phyloP scores from a whole-genome alignment of 92 coral and sea anemone species.

The Umimayanthus chanpuru region DNA sequence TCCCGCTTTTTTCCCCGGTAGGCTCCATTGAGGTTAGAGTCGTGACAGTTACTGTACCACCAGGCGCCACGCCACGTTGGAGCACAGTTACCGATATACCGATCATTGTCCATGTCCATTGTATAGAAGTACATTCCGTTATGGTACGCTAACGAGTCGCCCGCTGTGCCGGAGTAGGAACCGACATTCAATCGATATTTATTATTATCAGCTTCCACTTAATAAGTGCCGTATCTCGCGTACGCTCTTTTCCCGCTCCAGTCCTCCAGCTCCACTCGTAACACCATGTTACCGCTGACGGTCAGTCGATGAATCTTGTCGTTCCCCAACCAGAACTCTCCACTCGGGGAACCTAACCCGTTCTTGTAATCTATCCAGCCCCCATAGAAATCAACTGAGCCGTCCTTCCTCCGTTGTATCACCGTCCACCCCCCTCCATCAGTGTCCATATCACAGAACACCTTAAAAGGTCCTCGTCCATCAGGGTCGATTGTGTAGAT shows the following conservation, averaged over 20 bases:
- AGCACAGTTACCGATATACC: slow-evolving; percentile 8
- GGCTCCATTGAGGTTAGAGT: slow-evolving; percentile 43
- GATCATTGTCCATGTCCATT: slow-evolving; percentile 26
- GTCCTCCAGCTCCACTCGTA: slow-evolving; percentile 54
- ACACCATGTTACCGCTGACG: slow-evolving; percentile 3
- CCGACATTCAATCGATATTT: slow-evolving; percentile 34
- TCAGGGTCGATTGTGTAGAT: slow-evolving; percentile 23
- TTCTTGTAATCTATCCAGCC: slow-evolving; percentile 39
- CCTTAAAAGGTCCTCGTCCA: slow-evolving; percentile 13
- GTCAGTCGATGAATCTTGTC: slow-evolving; percentile 57
- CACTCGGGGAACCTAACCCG: slow-evolving; percentile 42
- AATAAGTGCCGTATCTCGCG: slow-evolving; percentile 46
- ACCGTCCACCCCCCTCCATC: slow-evolving; percentile 55
- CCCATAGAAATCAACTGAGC: slow-evolving; percentile 38
- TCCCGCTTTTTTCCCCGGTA: not conserved
- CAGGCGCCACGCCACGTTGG: slow-evolving; percentile 28
- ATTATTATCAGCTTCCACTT: slow-evolving; percentile 20
- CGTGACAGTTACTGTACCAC: slow-evolving; percentile 39
- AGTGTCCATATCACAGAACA: slow-evolving; percentile 57
- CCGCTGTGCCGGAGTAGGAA: slow-evolving; percentile 46
- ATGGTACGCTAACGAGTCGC: slow-evolving; percentile 21
- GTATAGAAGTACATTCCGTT: slow-evolving; percentile 20
- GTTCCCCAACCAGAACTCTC: slow-evolving; percentile 55
- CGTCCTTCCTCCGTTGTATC: slow-evolving; percentile 48
- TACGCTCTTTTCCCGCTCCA: slow-evolving; percentile 34